A percentile compares a stretch with the other conserved stretches of the same genome.
These are phyloP conservation scores for Scleropages formosus DNA, from an alignment of 2,797 vertebrate species.

Conservation along the genomic window DNA sequence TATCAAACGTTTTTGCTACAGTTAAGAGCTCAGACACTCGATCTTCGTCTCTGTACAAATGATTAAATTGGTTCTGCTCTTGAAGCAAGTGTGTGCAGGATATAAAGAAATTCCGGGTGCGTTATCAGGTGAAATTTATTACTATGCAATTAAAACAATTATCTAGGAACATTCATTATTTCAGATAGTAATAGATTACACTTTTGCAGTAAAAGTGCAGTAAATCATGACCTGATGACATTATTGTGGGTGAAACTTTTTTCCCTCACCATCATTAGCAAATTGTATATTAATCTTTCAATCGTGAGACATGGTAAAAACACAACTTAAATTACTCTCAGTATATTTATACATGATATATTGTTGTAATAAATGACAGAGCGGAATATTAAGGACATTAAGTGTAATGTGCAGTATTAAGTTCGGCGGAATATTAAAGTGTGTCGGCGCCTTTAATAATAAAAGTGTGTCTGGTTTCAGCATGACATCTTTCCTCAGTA, in stretches of 20 bases:
- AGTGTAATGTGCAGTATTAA: too few species aligned
- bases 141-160: neutral
- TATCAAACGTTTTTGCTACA: too few species aligned
- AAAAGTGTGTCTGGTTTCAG: too few species aligned
- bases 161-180: constrained; percentile 12
- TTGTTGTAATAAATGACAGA: too few species aligned
- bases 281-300: constrained; percentile 1
- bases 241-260: neutral
- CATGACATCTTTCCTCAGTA: too few species aligned
- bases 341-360: too few species aligned
- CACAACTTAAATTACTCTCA: too few species aligned
- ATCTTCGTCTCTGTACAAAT: neutral
- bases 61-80: neutral
- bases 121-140: neutral
- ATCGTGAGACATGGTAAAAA: too few species aligned
- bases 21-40: neutral
- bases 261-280: neutral
- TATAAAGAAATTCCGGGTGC: neutral
- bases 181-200: neutral
- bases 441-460: too few species aligned
- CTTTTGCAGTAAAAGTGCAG: neutral
- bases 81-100: neutral
- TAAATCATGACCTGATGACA: neutral
- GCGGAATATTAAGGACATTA: too few species aligned
- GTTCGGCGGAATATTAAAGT: too few species aligned